Conservation (phyloP, 2,888 invertebrate species). For the Rosalia funebris region DNA sequence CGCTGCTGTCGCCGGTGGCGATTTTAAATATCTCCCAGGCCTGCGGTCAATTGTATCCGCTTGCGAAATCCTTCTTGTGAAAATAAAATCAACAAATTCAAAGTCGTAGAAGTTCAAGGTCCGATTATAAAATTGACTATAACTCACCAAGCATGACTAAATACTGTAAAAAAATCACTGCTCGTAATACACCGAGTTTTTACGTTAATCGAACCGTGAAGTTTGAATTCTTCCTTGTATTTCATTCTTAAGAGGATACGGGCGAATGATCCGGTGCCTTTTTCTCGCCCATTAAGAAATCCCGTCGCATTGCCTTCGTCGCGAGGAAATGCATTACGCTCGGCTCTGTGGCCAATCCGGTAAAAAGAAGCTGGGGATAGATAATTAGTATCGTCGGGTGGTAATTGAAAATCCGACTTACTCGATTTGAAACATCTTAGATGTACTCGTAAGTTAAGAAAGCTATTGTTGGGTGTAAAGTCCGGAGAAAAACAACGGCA, state of each 20-base stretch:
- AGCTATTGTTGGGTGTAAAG: too few relatives aligned
- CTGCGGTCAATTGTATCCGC: constrained; percentile 15
- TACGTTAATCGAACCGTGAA: constrained; percentile 39
- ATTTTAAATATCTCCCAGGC: neutral
- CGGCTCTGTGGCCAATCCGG: too few relatives aligned
- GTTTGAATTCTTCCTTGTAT: constrained; percentile 31
- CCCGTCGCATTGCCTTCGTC: too few relatives aligned
- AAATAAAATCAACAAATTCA: constrained; percentile 21
- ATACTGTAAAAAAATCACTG: constrained; percentile 41
- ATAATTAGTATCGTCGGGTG: too few relatives aligned
- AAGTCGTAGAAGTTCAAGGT: constrained; percentile 41
- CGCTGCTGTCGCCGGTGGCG: neutral
- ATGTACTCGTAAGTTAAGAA: too few relatives aligned
- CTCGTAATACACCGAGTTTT: constrained; percentile 39
- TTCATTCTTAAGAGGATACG: constrained; percentile 30
- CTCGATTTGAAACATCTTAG: too few relatives aligned
- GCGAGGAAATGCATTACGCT: too few relatives aligned
- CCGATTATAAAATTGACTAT: constrained; percentile 42
- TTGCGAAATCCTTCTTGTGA: constrained; percentile 15
- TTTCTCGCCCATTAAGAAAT: constrained; percentile 2
- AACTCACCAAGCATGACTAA: constrained; percentile 42
- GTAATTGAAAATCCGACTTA: too few relatives aligned
- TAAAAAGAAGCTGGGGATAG: too few relatives aligned
- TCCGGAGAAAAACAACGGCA: constrained; percentile 12
- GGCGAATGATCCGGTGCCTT: constrained; percentile 8